phyloP scores from a whole-genome alignment of 2,797 vertebrate species.

The Acipenser transmontanus region DNA sequence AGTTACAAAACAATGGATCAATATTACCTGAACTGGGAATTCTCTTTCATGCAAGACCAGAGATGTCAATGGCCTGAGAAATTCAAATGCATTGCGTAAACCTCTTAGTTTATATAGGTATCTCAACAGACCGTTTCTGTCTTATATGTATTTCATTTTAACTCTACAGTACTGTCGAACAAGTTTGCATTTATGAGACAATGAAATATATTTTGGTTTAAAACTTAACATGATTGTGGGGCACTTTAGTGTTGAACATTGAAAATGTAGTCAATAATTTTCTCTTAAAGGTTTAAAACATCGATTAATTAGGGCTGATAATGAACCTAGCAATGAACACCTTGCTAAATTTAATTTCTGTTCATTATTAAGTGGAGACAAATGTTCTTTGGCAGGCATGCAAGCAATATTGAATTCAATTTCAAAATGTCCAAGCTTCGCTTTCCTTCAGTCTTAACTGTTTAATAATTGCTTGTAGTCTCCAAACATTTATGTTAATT shows the following conservation, averaged over 20 bases:
- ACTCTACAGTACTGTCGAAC: too few relatives aligned
- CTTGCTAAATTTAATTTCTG: conserved; percentile 36
- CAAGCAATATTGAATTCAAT: conserved; percentile 42
- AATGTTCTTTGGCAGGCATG: conserved; percentile 25
- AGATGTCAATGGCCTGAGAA: too few relatives aligned
- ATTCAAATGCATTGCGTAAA: too few relatives aligned
- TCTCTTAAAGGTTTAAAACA: conserved; percentile 19
- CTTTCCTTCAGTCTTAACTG: conserved; percentile 1
- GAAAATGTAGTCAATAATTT: conserved; percentile 29
- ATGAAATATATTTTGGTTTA: too few relatives aligned
- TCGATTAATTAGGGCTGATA: conserved; percentile 45
- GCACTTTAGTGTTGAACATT: conserved; percentile 44
- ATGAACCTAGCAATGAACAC: conserved; percentile 48
- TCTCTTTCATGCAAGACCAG: too few relatives aligned
- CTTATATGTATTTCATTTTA: too few relatives aligned
- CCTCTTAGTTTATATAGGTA: too few relatives aligned
- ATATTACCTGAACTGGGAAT: too few relatives aligned
- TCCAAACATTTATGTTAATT: conserved; percentile 24
- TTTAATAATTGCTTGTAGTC: conserved; percentile 48
- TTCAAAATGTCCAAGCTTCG: conserved; percentile 38
- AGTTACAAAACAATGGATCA: too few relatives aligned
- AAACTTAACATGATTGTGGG: too few relatives aligned
- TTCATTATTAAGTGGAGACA: conserved; percentile 38
- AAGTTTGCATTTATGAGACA: too few relatives aligned
- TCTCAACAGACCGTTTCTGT: too few relatives aligned